A percentile compares a stretch with the other conserved stretches of the same genome.
phyloP scores from a whole-genome alignment of 2,797 vertebrate genomes.

The Myotis findleyi region DNA sequence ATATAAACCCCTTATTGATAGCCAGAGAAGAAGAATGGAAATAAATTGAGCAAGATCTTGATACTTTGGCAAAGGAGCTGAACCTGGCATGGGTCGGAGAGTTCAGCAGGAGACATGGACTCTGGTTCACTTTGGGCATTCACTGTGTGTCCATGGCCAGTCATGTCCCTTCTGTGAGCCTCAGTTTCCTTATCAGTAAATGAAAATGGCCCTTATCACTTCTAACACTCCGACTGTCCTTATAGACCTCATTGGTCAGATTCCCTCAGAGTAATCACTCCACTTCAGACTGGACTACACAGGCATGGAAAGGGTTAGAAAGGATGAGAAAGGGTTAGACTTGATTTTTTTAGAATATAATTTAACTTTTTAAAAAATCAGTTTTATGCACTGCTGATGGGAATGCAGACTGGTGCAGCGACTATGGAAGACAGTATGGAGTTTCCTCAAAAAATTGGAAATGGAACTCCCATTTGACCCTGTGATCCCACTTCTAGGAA shows the following conservation, averaged over 20 bases:
- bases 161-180: background rate
- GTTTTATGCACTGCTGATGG: no score
- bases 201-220: background rate
- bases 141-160: background rate
- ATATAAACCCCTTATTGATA: background rate
- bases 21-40: background rate
- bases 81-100: background rate
- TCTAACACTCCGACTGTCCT: background rate
- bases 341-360: background rate
- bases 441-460: no score
- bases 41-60: background rate
- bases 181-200: conserved; percentile 8
- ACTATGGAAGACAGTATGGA: no score
- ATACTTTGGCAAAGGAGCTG: background rate
- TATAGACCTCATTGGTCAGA: background rate
- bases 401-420: no score
- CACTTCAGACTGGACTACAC: background rate
- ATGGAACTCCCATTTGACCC: no score
- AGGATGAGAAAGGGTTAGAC: background rate
- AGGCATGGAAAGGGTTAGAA: background rate
- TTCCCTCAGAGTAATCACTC: background rate
- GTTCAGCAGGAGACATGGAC: background rate
- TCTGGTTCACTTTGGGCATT: background rate
- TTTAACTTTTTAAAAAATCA: background rate
- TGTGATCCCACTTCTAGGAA: no score